These are phyloP conservation scores for Crocodylus rhombifer DNA, from an alignment of 2,797 vertebrate species.

Conservation along the genomic window DNA sequence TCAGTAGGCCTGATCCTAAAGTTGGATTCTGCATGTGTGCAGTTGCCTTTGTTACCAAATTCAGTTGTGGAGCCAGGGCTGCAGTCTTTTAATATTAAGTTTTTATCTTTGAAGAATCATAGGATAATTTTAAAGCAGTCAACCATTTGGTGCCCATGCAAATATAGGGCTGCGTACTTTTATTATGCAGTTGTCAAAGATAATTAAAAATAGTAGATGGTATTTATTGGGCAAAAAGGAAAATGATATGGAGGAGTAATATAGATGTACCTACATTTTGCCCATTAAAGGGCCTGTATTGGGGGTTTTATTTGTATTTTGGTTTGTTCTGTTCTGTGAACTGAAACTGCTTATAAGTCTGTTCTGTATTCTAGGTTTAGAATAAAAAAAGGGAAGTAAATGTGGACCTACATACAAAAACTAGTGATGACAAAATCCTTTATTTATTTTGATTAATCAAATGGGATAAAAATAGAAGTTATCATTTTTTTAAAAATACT, in stretches of 20 bases:
- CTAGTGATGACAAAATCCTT: conserved; percentile 21
- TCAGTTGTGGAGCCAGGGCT: not conserved
- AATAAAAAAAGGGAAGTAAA: not conserved
- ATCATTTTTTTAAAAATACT: not conserved
- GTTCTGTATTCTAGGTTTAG: not conserved
- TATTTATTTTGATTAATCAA: conserved; percentile 13
- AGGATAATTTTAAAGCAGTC: conserved; percentile 27
- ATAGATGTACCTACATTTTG: conserved; percentile 16
- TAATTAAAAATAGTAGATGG: not conserved
- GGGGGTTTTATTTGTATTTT: not conserved
- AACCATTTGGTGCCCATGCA: conserved; percentile 1
- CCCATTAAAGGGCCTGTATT: conserved; percentile 2
- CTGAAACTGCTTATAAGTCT: not conserved
- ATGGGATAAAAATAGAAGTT: conserved; percentile 6
- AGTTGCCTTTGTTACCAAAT: not conserved
- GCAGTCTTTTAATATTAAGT: conserved; percentile 17
- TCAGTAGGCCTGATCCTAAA: not conserved
- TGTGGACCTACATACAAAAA: not conserved
- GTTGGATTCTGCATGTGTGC: not conserved
- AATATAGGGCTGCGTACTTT: conserved; percentile 32
- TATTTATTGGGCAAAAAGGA: not conserved
- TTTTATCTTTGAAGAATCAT: conserved; percentile 7
- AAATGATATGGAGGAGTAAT: conserved; percentile 11
- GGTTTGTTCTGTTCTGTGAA: not conserved
- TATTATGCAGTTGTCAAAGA: not conserved